Percentiles rank a stretch among this genome's conserved stretches.
Conservation (phyloP, 2,797 vertebrate species). For the Pithecia hirsuta region DNA sequence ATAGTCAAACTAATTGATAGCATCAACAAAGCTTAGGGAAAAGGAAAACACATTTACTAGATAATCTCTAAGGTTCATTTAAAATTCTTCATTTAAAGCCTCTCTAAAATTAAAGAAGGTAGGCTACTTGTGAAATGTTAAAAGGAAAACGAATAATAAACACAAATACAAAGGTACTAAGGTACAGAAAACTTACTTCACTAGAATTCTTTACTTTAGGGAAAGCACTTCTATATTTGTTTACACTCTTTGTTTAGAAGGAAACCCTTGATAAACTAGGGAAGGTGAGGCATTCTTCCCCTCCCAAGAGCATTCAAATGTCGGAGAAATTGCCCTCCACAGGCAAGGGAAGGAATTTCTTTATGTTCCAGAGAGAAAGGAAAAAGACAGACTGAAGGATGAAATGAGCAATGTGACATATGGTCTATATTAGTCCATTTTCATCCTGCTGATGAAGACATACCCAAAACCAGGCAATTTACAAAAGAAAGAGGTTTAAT, state of each 20-base stretch:
- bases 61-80: constrained; percentile 12
- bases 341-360: neutral
- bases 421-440: neutral
- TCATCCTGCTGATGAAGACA: neutral
- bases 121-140: neutral
- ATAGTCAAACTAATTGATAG: neutral
- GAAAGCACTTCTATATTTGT: constrained; percentile 10
- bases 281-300: neutral
- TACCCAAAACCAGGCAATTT: neutral
- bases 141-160: neutral
- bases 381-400: neutral
- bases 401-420: neutral
- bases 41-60: neutral
- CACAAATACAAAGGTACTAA: neutral
- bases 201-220: neutral
- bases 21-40: neutral
- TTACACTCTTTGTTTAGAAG: neutral
- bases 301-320: neutral
- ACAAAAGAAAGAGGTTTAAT: neutral
- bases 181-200: neutral
- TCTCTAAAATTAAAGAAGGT: neutral
- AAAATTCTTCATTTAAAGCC: neutral
- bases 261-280: neutral
- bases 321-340: neutral
- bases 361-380: neutral